Base-by-base conservation (phyloP, 2,888 invertebrate species). In the Tridacna gigas region DNA sequence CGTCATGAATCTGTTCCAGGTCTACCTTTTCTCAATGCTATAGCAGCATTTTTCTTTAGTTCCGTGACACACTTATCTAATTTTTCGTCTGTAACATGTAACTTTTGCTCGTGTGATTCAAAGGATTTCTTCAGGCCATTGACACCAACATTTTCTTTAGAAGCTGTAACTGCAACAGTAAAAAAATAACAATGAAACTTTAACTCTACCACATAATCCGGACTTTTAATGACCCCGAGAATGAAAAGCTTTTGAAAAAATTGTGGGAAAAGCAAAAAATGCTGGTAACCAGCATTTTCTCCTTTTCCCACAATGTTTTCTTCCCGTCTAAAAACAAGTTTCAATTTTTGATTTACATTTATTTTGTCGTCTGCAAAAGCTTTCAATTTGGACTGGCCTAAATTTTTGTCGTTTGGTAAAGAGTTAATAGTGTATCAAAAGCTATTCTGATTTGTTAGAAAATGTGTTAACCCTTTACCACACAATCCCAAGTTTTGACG, bases 31-130 rank as follows among this genome's bases (percentile, higher is more conserved):
- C 84, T 80, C 15, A 91, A 84, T n/a, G 90, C 88, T 22, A 77
- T 66, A 11, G 89, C 83, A 15, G 91, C 91, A 79, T 86, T 86
- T 60, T 87, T 84, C 79, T 89, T 90, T 12, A 91, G 77, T 26
- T 80, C 60, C 25, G 74, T 74, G 0, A 91, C 83, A 84, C 89
- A 86, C 2, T 80, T 69, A 9, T 78, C 67, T 9, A 91, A 74
- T 47, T 86, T 84, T 5, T 87, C 80, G 56, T 91, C 90, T 12
- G 88, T 84, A 7, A 75, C 74, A 20, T 61, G 74, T 67, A 91
- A 74, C 28, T 65, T 83, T 47, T 81, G 69, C 65, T 88, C 88
- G 48, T 90, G 89, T 13, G 87, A 77, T 25, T 89, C 84, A 12
- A 90, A 77, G 0, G 88, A 80, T 47, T 79, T 75, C 74, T 84